A percentile compares a stretch with the other conserved stretches of the same genome.
Conservation (phyloP, 2,888 invertebrate species). For the Mythimna ferrago region DNA sequence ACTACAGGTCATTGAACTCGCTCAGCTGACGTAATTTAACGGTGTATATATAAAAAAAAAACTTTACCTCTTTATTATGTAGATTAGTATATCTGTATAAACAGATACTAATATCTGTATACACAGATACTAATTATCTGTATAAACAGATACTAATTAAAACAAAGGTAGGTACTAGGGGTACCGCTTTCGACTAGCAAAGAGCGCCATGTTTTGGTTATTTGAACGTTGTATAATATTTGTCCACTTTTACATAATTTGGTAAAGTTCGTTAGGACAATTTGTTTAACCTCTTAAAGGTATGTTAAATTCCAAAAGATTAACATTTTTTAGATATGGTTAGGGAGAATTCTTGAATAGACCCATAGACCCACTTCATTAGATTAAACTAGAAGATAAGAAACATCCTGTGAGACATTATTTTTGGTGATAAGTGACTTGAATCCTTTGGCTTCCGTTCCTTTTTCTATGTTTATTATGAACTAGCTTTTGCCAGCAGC, state of each 20-base stretch:
- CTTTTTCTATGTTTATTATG: neutral
- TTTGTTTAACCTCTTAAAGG: constrained; percentile 29
- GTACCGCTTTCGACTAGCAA: constrained; percentile 40
- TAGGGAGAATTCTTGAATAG: constrained; percentile 14
- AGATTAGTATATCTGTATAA: no score
- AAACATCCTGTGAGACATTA: constrained; percentile 22
- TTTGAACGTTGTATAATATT: constrained; percentile 54
- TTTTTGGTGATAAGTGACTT: constrained; percentile 4
- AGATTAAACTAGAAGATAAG: constrained; percentile 34
- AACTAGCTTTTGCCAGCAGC: no score
- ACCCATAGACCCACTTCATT: neutral
- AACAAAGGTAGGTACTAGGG: neutral
- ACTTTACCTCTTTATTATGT: no score
- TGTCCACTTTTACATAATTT: constrained; percentile 45
- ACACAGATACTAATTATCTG: neutral
- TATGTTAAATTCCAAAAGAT: constrained; percentile 33
- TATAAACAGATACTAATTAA: no score
- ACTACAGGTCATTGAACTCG: no score
- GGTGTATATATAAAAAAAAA: no score
- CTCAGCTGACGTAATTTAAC: no score
- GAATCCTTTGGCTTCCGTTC: neutral
- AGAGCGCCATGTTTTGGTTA: constrained; percentile 32
- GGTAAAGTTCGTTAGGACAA: constrained; percentile 41
- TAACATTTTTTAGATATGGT: constrained; percentile 17
- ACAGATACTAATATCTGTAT: no score